Base-by-base conservation (phyloP, 1,140 invertebrate species). In the Gryllus bimaculatus region DNA sequence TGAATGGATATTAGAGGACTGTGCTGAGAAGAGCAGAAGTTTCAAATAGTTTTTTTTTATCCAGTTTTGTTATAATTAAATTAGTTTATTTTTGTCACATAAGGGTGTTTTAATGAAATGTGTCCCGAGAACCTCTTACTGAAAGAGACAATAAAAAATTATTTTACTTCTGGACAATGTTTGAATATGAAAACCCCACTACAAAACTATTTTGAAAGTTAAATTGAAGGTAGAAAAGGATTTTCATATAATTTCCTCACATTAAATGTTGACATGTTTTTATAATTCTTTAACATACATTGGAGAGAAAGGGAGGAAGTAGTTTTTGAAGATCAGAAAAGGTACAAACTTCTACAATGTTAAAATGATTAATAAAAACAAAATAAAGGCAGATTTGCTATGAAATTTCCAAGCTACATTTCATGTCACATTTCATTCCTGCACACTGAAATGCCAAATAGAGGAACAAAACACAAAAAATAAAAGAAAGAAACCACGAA, bases 331-430 rank as follows among this genome's bases (percentile, higher is more conserved):
- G 54, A 66, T 66, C 10, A 66, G 54, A 66, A 13, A 66, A 66
- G 54, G 54, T 66, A 66, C 54, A 66, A 66, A 10, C 18, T 10
- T 66, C 54, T 13, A 66, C 54, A 13, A 66, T 18, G 18, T 66
- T 66, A 13, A 66, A 66, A 66, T 66, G 0, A 66, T 66, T 66
- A 66, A 66, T 13, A 66, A 66, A 66, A 13, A 66, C 54, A 66
- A 66, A 66, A 66, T 13, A 66, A 66, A 66, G 54, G 54, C 54
- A 66, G 54, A 66, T 66, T 66, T 66, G 54, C 54, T 66, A 66
- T 66, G 18, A 66, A 66, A 66, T 66, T 66, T 66, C 18, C 54
- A 66, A 66, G 54, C 54, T 66, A 66, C 54, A 66, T 66, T 66
- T 66, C 54, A 66, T 13, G 10, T 66, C 54, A 66, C 54, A 66